Evolutionary conservation across 64 coral and sea anemone genomes (phyloP).

Genomic region (Pocillopora damicornis): DNA sequence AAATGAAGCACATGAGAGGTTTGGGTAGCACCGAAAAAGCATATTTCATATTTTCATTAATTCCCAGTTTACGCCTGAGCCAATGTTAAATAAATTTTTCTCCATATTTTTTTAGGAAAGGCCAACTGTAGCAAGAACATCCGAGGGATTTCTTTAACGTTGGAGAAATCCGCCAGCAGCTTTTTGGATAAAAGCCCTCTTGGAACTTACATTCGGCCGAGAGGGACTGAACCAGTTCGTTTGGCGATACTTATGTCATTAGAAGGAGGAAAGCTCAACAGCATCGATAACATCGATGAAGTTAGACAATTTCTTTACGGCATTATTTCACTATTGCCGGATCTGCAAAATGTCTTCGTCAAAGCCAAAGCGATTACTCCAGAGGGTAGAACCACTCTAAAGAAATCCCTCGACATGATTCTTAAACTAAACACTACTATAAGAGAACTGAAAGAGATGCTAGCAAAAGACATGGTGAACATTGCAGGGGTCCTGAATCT

Average conservation of each 20-base stretch:
- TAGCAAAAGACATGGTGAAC: neutral
- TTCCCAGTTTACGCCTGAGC: neutral
- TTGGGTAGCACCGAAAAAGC: no score
- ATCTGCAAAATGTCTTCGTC: neutral
- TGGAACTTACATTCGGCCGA: neutral
- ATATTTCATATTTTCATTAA: no score
- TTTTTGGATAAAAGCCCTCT: slow-evolving; percentile 8
- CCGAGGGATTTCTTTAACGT: neutral
- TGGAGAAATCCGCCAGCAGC: neutral
- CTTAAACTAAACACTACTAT: neutral
- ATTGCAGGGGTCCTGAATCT: neutral
- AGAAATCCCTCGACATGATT: neutral
- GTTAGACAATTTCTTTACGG: neutral
- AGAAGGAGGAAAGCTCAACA: neutral
- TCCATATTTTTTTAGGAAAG: neutral
- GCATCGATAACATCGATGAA: neutral
- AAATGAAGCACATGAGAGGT: no score
- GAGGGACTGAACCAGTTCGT: neutral
- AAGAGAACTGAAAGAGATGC: neutral
- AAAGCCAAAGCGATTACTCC: neutral
- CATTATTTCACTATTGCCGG: neutral
- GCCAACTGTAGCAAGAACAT: neutral
- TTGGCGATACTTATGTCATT: neutral
- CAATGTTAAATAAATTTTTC: neutral
- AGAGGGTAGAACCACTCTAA: neutral